These are phyloP conservation scores for Notarius lentiginosus DNA, from an alignment of 2,113 vertebrate genomes.

Conservation along the genomic window DNA sequence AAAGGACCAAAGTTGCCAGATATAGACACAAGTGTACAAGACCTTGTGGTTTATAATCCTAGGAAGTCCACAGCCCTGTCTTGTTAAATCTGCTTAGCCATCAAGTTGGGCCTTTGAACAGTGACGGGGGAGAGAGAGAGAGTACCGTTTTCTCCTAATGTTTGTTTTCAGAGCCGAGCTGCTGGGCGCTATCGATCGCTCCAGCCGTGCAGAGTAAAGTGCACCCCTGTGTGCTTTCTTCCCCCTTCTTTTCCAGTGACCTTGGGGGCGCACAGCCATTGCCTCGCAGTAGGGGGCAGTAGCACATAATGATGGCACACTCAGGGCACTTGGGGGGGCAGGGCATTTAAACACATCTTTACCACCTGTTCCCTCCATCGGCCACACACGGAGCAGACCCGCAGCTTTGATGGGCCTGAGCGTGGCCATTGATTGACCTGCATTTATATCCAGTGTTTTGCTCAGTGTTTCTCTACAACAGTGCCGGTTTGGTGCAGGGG, in stretches of 20 bases:
- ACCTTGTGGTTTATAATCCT: constrained; percentile 22
- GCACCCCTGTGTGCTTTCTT: constrained; percentile 56
- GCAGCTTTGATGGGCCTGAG: constrained; percentile 52
- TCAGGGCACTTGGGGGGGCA: constrained; percentile 34
- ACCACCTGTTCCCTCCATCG: constrained; percentile 53
- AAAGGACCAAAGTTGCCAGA: background rate
- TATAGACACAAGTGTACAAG: background rate
- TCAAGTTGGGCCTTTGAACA: constrained; percentile 28
- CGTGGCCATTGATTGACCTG: constrained; percentile 54
- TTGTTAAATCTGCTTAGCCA: constrained; percentile 48
- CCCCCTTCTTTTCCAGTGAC: constrained; percentile 59
- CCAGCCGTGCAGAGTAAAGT: constrained; percentile 63
- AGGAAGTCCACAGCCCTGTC: constrained; percentile 36
- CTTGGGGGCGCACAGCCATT: constrained; percentile 62
- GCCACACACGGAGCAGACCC: constrained; percentile 42
- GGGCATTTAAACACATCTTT: constrained; percentile 64
- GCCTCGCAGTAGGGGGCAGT: constrained; percentile 72
- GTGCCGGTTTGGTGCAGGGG: constrained; percentile 34
- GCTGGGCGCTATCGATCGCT: constrained; percentile 63
- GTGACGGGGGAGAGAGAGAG: background rate
- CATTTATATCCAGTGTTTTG: constrained; percentile 50
- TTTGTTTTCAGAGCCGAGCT: constrained; percentile 58
- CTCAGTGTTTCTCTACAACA: constrained; percentile 44
- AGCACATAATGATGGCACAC: constrained; percentile 71
- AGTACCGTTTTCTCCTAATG: constrained; percentile 59